These are phyloP conservation scores for Latrodectus geometricus DNA, from an alignment of 1,140 invertebrate species.

Conservation along the genomic window DNA sequence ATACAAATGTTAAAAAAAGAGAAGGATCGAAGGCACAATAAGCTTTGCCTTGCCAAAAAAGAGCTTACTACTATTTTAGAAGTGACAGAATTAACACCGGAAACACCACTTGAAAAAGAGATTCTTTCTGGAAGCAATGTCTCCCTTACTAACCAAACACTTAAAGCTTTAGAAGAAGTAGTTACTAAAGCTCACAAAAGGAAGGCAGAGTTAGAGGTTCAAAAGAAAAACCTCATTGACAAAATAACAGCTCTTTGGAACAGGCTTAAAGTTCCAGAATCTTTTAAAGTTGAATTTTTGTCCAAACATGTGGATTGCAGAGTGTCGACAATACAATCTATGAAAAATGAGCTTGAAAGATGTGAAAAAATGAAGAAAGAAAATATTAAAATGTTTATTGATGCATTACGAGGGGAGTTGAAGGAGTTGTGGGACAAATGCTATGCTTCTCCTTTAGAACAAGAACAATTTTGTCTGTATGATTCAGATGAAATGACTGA, in stretches of 20 bases:
- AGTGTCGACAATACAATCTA: constrained; percentile 70
- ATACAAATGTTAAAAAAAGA: constrained; percentile 34
- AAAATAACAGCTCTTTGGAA: constrained; percentile 75
- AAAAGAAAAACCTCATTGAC: constrained; percentile 67
- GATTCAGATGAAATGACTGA: constrained; percentile 78
- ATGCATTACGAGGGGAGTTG: constrained; percentile 78
- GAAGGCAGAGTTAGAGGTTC: constrained; percentile 29
- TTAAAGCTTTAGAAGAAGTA: constrained; percentile 45
- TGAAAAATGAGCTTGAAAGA: constrained; percentile 74
- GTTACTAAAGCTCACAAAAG: constrained; percentile 16
- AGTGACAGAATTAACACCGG: constrained; percentile 43
- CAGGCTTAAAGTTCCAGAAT: constrained; percentile 74
- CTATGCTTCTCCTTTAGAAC: constrained; percentile 75
- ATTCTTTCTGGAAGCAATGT: constrained; percentile 28
- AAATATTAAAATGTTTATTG: constrained; percentile 79
- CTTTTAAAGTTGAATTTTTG: constrained; percentile 72
- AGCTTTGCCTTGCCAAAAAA: constrained; percentile 26
- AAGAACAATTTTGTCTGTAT: constrained; percentile 75
- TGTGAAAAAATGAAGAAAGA: constrained; percentile 76
- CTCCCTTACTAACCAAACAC: constrained; percentile 36
- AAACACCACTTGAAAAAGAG: constrained; percentile 56
- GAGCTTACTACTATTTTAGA: constrained; percentile 51
- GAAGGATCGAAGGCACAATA: constrained; percentile 9
- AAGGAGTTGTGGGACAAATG: constrained; percentile 79
- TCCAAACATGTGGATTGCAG: constrained; percentile 71